Base-by-base conservation (phyloP, 37 sponge, comb jelly and placozoan genomes). In the Oopsacas minuta region DNA sequence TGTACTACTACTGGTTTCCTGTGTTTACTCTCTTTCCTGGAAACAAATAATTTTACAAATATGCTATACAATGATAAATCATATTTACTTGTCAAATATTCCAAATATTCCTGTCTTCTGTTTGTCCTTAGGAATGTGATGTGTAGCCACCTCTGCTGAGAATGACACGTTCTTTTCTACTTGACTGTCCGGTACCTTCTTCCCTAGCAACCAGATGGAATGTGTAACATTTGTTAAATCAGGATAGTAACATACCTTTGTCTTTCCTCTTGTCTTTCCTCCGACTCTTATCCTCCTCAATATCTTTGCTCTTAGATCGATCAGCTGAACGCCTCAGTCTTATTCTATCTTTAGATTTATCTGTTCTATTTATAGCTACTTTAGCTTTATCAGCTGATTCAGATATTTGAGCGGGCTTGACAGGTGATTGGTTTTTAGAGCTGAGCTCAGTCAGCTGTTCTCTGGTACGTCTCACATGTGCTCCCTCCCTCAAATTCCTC, bases 121-220 rank as follows among this genome's bases (percentile, higher is more conserved):
- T 34, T 61, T 61, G 28, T 61, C 75, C 75, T 61, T 61, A 61
- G 75, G 75, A 61, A 61, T 61, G 75, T 61, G 75, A 34, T n/a
- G 75, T 3, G 75, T 61, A 3, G 75, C 75, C 30, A 61, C 30
- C 28, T 61, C 75, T 34, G 75, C 28, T 5, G 75, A 61, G 30
- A 61, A 61, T 7, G 75, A 61, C 30, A 61, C 75, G 7, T 10
- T 61, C 75, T 61, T 61, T 5, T 61, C 75, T 7, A 34, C 30
- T n/a, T 25, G 17, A 12, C 12, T 22, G 17, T 46, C 51, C 17
- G 12, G 51, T 22, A 46, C 17, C 51, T 17, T 46, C 51, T 46
- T 46, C 51, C 51, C 17, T 46, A 46, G 17, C 51, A 46, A 46
- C 51, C 17, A 46, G 51, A 46, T 46, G 17, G 17, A 46, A 46